Base-by-base conservation (phyloP, 2,888 invertebrate species). In the Sphaeridia pumilis region DNA sequence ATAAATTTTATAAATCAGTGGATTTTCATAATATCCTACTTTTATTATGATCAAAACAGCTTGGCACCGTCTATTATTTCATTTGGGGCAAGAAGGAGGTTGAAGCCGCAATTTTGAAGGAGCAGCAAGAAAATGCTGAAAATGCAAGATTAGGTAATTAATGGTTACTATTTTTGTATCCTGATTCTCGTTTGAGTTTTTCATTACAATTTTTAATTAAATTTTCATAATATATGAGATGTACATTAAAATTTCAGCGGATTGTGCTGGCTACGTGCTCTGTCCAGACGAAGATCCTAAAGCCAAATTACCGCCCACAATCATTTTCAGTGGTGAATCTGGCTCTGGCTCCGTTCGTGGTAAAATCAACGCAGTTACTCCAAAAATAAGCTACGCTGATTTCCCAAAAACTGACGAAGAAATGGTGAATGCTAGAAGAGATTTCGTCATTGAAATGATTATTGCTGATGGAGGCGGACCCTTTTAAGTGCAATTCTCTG, bases 391-490 rank as follows among this genome's bases (percentile, higher is more conserved):
- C 4, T 52, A 43, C 17, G 46, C 42, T 17, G 47, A 47, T 20
- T 52, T 43, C 31, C 52, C 52, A 1, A 52, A 52, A 25, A 47
- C 42, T 5, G 52, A 52, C 17, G 42, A 47, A 25, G 52, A 52
- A 24, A 41, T 42, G n/a, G 47, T 43, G 5, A 36, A 46, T 20
- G 4, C 10, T 7, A 2, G 52, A 14, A 21, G 52, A 27, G 52
- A 52, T 22, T 28, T 43, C 22, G 52, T 52, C 14, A 52, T 52
- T 25, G 27, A 52, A n/a, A 52, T 52, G 52, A 52, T 52, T 28
- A 26, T 51, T 24, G 51, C 51, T 4, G 51, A 51, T 2, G 50
- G 50, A 17, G 45, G 31, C 3, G 41, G 17, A 17, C 43, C 20
- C 14, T 25, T 21, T 27, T 41, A 38, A 38, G 12, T 5, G n/a